These are phyloP conservation scores for Mormyrus lacerda DNA, from an alignment of 2,113 vertebrate species.

Conservation along the genomic window DNA sequence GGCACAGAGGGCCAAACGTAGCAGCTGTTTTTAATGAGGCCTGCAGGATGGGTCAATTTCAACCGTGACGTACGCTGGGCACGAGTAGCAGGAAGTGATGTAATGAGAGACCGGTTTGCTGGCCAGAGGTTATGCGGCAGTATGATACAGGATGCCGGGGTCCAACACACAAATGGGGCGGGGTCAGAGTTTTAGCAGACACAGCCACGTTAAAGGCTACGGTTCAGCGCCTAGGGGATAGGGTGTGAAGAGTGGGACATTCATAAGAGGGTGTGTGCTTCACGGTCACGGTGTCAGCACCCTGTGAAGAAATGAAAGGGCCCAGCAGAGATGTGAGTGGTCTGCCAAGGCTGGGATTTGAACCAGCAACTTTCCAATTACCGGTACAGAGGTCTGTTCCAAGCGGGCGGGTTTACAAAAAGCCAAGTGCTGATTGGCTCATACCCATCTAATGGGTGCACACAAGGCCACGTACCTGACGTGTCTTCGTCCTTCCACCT, in stretches of 20 bases:
- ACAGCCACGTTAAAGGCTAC: not conserved
- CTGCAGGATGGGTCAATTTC: not conserved
- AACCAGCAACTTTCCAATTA: not conserved
- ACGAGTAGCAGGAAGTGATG: not conserved
- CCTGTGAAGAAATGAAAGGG: not conserved
- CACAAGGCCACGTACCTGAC: not conserved
- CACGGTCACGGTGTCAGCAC: not conserved
- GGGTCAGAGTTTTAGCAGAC: not conserved
- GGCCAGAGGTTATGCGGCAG: not conserved
- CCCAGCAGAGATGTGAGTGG: not conserved
- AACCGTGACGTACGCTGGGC: not conserved
- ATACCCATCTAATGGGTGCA: not conserved
- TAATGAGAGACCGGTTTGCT: not conserved
- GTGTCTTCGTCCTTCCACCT: not conserved
- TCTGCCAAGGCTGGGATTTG: not conserved
- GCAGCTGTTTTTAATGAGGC: constrained; percentile 6
- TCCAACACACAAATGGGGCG: not conserved
- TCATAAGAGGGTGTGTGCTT: not conserved
- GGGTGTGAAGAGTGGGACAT: no score
- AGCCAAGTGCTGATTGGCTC: not conserved
- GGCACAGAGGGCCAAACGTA: constrained; percentile 22
- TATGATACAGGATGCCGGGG: not conserved
- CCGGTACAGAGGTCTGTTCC: not conserved
- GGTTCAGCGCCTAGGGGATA: not conserved
- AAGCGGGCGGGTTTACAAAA: not conserved